Evolutionary conservation across 2,113 vertebrate species (phyloP), one percentile per base, ranked within the genome.

Genomic region (Corydoras maculifer): DNA sequence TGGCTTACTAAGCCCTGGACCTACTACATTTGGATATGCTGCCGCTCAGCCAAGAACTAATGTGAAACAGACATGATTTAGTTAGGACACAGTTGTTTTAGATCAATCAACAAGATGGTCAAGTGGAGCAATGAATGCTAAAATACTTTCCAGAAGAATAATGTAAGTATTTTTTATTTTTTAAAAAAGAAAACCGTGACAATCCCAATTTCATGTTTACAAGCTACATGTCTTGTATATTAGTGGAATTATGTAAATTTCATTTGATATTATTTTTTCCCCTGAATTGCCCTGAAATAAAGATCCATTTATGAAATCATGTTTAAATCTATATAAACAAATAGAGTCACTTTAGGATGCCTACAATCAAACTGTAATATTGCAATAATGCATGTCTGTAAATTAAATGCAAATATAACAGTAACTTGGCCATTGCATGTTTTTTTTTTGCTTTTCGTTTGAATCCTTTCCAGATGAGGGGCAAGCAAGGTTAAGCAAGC

Each of bases 401-500:
- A 5, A 60, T 61, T 5, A 53, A 54, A 11, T 51, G 31, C 12
- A 54, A 25, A 55, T 55, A 68, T 11, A 9, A 53, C 29, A 0
- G 13, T 67, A 61, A 60, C 29, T 31, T 48, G 31, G 29, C 43
- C 15, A 25, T 18, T 35, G 49, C 43, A 66, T 11, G 18, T 25
- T 53, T 15, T 13, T 54, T 67, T 71, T 30, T 62, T 32, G 65
- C 5, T 61, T 68, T 29, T 69, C 0, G 67, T 51, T 70, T 62
- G 6, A 68, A 43, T 31, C 71, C 43, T 75, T 60, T 64, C 8
- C 75, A 82, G 82, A 65, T 70, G 58, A 59, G n/a, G 51, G 25
- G 13, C n/a, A 65, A 9, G 69, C 78, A 72, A 80, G 84, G 83
- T 92, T 81, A 91, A 84, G 92, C 85, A 84, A 87, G 81, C 83